Percentiles rank a stretch among this genome's conserved stretches.
These are phyloP conservation scores for Fabriciana adippe DNA, from an alignment of 2,888 invertebrate genomes.

Conservation along the genomic window DNA sequence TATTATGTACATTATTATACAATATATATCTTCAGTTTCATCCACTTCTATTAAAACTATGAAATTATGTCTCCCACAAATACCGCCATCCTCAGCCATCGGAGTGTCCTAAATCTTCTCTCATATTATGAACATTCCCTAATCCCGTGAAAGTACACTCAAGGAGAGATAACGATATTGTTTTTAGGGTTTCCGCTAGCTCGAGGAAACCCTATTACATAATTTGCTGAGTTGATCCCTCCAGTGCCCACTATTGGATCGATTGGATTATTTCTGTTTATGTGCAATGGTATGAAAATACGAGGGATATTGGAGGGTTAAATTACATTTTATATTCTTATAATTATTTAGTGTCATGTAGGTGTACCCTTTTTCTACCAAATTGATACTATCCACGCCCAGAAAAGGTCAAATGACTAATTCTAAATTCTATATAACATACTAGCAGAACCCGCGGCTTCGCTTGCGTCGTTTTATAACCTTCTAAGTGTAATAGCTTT, in stretches of 20 bases:
- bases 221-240: conserved; percentile 42
- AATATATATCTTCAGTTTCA: too few species aligned
- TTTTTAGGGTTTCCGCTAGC: conserved; percentile 40
- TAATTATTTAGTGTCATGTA: neutral
- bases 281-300: conserved; percentile 31
- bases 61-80: too few species aligned
- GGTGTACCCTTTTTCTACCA: too few species aligned
- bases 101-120: neutral
- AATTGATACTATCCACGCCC: too few species aligned
- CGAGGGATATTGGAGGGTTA: neutral
- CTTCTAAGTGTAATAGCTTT: too few species aligned
- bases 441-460: too few species aligned
- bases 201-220: conserved; percentile 38
- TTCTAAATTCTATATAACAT: too few species aligned
- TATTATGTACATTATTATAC: too few species aligned
- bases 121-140: conserved; percentile 17
- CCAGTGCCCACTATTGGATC: conserved; percentile 30
- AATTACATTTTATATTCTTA: neutral
- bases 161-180: conserved; percentile 34
- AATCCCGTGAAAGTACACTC: conserved; percentile 25
- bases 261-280: conserved; percentile 32
- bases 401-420: too few species aligned
- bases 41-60: too few species aligned
- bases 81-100: too few species aligned
- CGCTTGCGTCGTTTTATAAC: too few species aligned